Evolutionary conservation across 2,797 vertebrate species (phyloP).

Genomic region (Tauraco hartlaubi): DNA sequence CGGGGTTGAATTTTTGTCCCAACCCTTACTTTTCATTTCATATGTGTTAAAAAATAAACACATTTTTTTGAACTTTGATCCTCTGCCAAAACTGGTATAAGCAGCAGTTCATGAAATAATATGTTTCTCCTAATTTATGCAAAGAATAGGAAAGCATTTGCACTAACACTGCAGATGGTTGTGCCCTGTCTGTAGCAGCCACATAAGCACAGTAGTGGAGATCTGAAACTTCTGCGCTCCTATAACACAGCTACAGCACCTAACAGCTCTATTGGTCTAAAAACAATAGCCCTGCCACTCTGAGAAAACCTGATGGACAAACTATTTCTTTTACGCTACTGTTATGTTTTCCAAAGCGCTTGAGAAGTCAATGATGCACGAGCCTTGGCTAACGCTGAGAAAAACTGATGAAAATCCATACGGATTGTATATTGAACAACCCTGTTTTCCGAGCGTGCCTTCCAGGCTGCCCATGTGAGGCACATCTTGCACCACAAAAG

Average conservation of each 20-base stretch:
- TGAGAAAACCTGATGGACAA: not conserved
- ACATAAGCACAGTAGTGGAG: not conserved
- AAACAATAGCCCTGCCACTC: not conserved
- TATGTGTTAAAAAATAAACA: not conserved
- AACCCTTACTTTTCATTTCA: not conserved
- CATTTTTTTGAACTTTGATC: not conserved
- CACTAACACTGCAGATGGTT: constrained; percentile 32
- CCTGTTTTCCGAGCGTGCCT: not conserved
- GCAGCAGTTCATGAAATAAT: constrained; percentile 30
- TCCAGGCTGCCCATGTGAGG: not conserved
- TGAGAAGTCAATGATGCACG: not conserved
- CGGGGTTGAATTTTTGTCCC: not conserved
- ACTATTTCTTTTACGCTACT: not conserved
- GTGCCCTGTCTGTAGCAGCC: constrained; percentile 20
- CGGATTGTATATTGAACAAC: not conserved
- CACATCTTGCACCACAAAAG: not conserved
- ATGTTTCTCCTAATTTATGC: constrained; percentile 46
- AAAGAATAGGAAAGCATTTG: constrained; percentile 10
- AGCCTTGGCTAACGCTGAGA: not conserved
- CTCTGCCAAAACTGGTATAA: not conserved
- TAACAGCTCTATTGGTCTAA: not conserved
- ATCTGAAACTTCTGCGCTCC: not conserved
- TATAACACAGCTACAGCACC: not conserved
- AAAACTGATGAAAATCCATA: constrained; percentile 3
- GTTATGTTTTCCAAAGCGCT: not conserved